Conservation (phyloP, 2,113 vertebrate genomes). For the Eudyptes chrysolophus region DNA sequence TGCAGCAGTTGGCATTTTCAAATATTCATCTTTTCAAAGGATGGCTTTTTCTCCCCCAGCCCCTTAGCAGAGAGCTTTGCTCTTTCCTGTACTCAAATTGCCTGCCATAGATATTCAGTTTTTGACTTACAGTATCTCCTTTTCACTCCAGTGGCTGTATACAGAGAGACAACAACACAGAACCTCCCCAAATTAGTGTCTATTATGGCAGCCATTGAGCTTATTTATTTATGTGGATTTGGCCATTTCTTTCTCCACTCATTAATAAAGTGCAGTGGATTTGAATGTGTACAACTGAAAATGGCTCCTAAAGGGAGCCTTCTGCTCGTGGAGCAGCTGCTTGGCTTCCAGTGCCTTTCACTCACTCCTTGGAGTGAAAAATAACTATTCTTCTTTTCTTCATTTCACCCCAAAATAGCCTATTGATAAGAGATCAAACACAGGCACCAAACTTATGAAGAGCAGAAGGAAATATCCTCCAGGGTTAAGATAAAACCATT, state of each 20-base stretch:
- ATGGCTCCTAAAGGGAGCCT: neutral
- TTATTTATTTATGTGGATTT: constrained; percentile 30
- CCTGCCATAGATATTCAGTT: neutral
- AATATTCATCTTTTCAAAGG: constrained; percentile 54
- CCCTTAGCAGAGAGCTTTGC: neutral
- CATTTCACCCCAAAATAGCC: neutral
- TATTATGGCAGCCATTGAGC: neutral
- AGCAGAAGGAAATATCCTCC: neutral
- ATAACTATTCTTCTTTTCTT: neutral
- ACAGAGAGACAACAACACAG: neutral
- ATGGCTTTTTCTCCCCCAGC: neutral
- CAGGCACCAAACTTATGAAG: neutral
- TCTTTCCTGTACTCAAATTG: neutral
- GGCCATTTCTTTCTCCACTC: neutral
- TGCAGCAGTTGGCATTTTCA: constrained; percentile 54
- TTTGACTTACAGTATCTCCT: neutral
- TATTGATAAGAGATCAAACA: neutral
- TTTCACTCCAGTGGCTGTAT: neutral
- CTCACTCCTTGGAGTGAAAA: neutral
- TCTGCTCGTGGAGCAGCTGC: neutral
- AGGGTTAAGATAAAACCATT: neutral
- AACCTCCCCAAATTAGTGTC: neutral
- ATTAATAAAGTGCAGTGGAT: neutral
- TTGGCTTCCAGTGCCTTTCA: neutral
- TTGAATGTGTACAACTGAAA: neutral